A percentile compares a stretch with the other conserved stretches of the same genome.
Evolutionary conservation across 1,140 invertebrate species (phyloP).

Genomic region (Drosophila paulistorum): DNA sequence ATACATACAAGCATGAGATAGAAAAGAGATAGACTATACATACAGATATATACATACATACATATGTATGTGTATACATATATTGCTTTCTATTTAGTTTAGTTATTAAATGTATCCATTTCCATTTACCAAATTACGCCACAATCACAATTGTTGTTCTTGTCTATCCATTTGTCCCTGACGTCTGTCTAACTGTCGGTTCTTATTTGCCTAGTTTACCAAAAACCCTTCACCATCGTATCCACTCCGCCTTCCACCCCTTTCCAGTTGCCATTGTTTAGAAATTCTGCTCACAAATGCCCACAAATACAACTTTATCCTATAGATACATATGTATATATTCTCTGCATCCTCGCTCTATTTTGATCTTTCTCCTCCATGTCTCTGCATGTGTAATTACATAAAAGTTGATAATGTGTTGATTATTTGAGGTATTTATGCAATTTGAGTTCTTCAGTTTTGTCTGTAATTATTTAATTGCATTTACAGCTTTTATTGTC

Average conservation of each 20-base stretch:
- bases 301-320: slow-evolving; percentile 19
- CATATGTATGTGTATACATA: too few species aligned
- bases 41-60: too few species aligned
- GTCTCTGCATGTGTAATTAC: slow-evolving; percentile 65
- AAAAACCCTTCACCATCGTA: background rate
- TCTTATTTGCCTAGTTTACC: slow-evolving; percentile 31
- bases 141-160: slow-evolving; percentile 41
- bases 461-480: slow-evolving; percentile 74
- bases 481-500: slow-evolving; percentile 57
- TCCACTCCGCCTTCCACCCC: background rate
- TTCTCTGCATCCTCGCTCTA: background rate
- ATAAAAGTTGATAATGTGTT: slow-evolving; percentile 77
- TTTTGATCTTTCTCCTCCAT: background rate
- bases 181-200: slow-evolving; percentile 29
- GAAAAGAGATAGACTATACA: background rate
- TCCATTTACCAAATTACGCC: slow-evolving; percentile 67
- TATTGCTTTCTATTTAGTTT: slow-evolving; percentile 70
- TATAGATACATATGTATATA: background rate
- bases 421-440: slow-evolving; percentile 75
- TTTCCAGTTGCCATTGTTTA: slow-evolving; percentile 6
- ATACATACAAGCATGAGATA: background rate
- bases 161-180: slow-evolving; percentile 14
- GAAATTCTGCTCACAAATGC: slow-evolving; percentile 12
- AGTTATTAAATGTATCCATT: slow-evolving; percentile 77
- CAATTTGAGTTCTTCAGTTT: slow-evolving; percentile 45